Base-by-base conservation (phyloP, 2,797 vertebrate species). In the Odontamblyopus lacepedii region DNA sequence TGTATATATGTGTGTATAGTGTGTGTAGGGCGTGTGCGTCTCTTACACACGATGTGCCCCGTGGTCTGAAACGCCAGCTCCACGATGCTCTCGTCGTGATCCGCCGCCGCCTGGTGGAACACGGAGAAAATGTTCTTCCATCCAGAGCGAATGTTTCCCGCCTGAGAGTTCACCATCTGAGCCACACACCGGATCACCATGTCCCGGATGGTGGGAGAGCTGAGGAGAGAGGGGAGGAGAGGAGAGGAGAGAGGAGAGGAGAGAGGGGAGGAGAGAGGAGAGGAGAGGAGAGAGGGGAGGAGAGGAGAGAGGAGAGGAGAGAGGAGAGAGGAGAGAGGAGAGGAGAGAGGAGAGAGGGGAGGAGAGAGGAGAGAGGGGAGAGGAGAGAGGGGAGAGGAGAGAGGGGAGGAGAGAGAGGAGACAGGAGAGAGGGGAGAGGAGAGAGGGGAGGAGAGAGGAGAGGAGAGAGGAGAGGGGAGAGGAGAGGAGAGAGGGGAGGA, bases 61-160 rank as follows among this genome's bases (percentile, higher is more conserved):
- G 96, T 97, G 51, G 96, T 97, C 83, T 98, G 96, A 82, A 98
- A 98, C 66, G 96, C 96, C 64, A 98, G 90, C 86, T 98, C 96
- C 78, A 98, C 97, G 0, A 98, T 98, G 67, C 95, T 95, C 73
- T 97, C 96, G 12, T 98, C 96, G 0, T 96, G 95, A 81, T 98
- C 96, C 0, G 96, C 95, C 0, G 97, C 97, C 0, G 97, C 97
- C 81, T 98, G 97, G 86, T 98, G 97, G 87, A 98, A 98, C 70
- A 98, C 96, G 0, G 97, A 96, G 83, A 98, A 98, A 83, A 98
- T 98, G 81, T 98, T 98, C 87, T 98, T 98, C 97, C 97, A 98
- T 30, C 97, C 97, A 0, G 97, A 98, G 51, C 97, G 96, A 87
- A 98, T 98, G 88, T 97, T 98, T 30, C 91, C 95, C 0, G 97